phyloP scores from a whole-genome alignment of 2,888 invertebrate genomes.

The Odontocolon sp. region DNA sequence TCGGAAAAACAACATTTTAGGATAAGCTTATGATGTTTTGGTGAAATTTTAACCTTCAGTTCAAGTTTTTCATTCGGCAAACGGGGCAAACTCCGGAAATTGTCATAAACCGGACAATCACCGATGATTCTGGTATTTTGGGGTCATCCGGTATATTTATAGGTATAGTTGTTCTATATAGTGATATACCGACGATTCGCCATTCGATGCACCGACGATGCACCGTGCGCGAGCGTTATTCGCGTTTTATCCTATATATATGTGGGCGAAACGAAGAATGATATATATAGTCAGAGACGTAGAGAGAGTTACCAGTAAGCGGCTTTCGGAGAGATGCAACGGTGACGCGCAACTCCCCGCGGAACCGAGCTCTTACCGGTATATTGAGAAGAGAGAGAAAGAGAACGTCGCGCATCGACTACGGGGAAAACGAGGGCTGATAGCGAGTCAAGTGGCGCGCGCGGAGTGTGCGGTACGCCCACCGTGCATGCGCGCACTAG shows the following conservation, averaged over 20 bases:
- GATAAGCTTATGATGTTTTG: too few relatives aligned
- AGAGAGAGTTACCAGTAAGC: not conserved
- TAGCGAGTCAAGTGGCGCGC: conserved; percentile 58
- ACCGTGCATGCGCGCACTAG: conserved; percentile 63
- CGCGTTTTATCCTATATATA: not conserved
- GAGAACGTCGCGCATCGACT: conserved; percentile 30
- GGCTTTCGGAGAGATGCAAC: conserved; percentile 46
- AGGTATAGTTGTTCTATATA: too few relatives aligned
- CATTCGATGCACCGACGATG: conserved; percentile 18
- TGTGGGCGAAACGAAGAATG: not conserved
- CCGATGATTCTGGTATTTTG: too few relatives aligned
- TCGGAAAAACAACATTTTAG: too few relatives aligned
- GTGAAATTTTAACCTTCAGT: too few relatives aligned
- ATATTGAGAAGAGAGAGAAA: conserved; percentile 18
- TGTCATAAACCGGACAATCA: too few relatives aligned
- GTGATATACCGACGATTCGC: too few relatives aligned
- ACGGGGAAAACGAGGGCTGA: conserved; percentile 32
- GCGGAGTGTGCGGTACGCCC: conserved; percentile 66
- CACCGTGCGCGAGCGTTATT: conserved; percentile 33
- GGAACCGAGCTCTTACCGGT: conserved; percentile 19
- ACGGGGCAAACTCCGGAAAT: too few relatives aligned
- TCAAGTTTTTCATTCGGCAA: too few relatives aligned
- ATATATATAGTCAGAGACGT: not conserved
- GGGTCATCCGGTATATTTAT: too few relatives aligned
- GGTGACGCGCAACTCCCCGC: conserved; percentile 56